Conservation (phyloP, 2,113 vertebrate species). For the Spea bombifrons region DNA sequence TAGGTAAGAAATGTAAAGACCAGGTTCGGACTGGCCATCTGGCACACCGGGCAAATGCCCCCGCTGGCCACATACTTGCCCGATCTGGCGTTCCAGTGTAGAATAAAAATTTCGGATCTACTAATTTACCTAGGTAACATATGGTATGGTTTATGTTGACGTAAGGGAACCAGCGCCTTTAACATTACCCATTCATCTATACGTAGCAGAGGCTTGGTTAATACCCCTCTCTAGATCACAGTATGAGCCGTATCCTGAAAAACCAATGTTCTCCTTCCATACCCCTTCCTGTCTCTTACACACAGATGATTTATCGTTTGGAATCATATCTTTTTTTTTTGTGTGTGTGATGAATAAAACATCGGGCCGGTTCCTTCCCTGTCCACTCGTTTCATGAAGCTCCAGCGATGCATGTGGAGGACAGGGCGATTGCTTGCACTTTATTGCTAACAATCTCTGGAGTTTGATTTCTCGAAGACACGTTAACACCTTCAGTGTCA, state of each 20-base stretch:
- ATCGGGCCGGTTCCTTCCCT: neutral
- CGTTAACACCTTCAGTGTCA: no score
- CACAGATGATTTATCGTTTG: conserved; percentile 5
- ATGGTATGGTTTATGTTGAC: no score
- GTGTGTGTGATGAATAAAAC: conserved; percentile 10
- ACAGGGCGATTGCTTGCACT: neutral
- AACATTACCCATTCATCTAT: conserved; percentile 13
- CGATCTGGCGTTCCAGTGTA: no score
- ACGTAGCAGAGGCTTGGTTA: conserved; percentile 7
- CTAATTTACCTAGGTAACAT: no score
- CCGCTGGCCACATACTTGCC: no score
- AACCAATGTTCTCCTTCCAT: conserved; percentile 21
- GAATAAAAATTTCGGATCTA: no score
- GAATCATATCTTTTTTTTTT: conserved; percentile 5
- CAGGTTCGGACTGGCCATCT: no score
- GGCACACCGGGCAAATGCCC: no score
- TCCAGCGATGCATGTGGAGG: neutral
- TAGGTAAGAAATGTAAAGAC: no score
- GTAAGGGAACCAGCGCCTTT: no score
- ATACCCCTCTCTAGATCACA: neutral
- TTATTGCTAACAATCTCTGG: neutral
- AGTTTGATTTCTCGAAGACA: no score
- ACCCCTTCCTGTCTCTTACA: conserved; percentile 1
- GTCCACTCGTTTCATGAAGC: neutral
- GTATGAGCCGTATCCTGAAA: neutral